These are phyloP conservation scores for Hofmannophila pseudospretella DNA, from an alignment of 2,888 invertebrate genomes.

Conservation along the genomic window DNA sequence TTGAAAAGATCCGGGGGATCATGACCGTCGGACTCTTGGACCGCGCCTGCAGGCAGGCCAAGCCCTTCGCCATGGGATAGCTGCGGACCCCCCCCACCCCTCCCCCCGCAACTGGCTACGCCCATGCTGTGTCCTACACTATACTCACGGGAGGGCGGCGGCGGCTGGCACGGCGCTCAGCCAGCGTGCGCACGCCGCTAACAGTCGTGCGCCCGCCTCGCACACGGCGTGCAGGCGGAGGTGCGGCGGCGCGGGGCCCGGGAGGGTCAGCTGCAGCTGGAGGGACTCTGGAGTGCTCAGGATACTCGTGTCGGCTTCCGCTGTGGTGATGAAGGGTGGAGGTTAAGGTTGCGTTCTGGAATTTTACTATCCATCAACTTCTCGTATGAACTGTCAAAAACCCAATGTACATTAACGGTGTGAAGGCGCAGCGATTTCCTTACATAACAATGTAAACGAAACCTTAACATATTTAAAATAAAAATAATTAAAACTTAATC, in stretches of 20 bases:
- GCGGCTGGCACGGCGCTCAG: conserved; percentile 90
- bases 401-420: no score
- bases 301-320: conserved; percentile 31
- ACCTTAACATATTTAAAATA: no score
- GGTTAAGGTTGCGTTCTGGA: no score
- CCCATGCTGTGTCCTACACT: neutral
- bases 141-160: conserved; percentile 83
- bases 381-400: no score
- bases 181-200: conserved; percentile 95
- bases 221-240: conserved; percentile 96
- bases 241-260: conserved; percentile 89
- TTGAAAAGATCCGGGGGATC: no score
- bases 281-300: conserved; percentile 41
- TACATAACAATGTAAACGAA: no score
- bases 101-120: no score
- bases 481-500: no score
- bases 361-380: no score
- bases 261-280: conserved; percentile 56
- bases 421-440: no score
- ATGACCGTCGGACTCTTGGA: no score
- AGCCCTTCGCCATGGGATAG: neutral
- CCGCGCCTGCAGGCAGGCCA: neutral
- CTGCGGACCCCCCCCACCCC: neutral
- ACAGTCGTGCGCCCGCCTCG: conserved; percentile 94
- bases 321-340: no score